Percentiles rank a stretch among this genome's conserved stretches.
phyloP scores from a whole-genome alignment of 2,113 vertebrate genomes.

The Anhinga anhinga region DNA sequence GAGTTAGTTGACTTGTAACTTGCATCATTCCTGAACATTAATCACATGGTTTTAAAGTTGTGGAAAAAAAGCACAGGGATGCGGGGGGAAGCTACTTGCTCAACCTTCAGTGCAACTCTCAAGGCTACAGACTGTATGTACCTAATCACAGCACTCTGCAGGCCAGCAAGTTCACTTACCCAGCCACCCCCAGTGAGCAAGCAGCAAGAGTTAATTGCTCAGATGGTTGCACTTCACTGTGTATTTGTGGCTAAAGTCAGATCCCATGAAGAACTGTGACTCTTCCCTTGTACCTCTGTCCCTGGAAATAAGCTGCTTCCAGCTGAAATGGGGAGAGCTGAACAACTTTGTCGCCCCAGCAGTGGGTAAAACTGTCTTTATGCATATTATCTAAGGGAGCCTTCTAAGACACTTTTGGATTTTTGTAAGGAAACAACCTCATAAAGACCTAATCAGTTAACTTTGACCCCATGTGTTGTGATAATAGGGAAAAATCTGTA shows the following conservation, averaged over 20 bases:
- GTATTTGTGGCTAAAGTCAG: neutral
- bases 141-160: neutral
- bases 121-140: neutral
- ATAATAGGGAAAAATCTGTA: neutral
- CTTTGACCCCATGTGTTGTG: neutral
- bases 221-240: neutral
- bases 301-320: neutral
- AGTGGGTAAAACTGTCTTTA: neutral
- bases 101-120: neutral
- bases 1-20: neutral
- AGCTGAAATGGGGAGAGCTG: neutral
- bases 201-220: neutral
- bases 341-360: neutral
- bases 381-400: neutral
- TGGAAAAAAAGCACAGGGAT: neutral
- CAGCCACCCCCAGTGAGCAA: neutral
- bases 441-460: neutral
- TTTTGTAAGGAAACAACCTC: neutral
- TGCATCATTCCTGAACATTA: neutral
- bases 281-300: neutral
- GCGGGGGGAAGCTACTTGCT: neutral
- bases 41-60: neutral
- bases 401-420: neutral
- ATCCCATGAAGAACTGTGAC: neutral
- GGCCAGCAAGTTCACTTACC: neutral